phyloP scores from a whole-genome alignment of 2,888 invertebrate species.

The Ctena decussata region DNA sequence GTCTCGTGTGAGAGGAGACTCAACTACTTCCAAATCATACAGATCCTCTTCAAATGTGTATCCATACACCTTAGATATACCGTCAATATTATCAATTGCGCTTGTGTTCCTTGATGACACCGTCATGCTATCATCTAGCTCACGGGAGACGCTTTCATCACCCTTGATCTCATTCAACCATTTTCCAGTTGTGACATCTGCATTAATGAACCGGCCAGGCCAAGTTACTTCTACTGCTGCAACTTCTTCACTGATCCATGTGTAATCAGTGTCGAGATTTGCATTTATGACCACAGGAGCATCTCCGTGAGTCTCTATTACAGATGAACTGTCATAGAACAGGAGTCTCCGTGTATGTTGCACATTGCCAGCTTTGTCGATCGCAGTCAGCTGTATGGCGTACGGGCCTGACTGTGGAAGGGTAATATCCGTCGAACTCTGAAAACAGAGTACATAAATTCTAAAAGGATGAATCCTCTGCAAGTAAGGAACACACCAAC shows the following conservation, averaged over 20 bases:
- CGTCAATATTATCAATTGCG: constrained; percentile 39
- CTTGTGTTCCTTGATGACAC: constrained; percentile 26
- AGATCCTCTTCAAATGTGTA: no score
- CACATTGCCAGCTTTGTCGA: constrained; percentile 63
- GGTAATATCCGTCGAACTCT: constrained; percentile 12
- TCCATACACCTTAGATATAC: no score
- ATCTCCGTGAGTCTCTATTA: constrained; percentile 24
- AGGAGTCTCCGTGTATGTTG: constrained; percentile 53
- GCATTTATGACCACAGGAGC: constrained; percentile 25
- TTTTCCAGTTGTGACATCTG: constrained; percentile 28
- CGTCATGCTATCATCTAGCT: constrained; percentile 48
- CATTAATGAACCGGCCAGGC: constrained; percentile 56
- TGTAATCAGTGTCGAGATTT: constrained; percentile 17
- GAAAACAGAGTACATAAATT: no score
- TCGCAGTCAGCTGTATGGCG: constrained; percentile 35
- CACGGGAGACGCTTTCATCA: constrained; percentile 4
- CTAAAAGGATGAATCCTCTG: no score
- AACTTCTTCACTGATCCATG: constrained; percentile 53
- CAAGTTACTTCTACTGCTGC: constrained; percentile 37
- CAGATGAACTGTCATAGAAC: constrained; percentile 59
- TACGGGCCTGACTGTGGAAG: constrained; percentile 41
- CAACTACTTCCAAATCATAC: no score
- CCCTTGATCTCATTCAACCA: constrained; percentile 55
- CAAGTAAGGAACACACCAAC: no score
- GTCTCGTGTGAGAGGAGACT: no score